Evolutionary conservation across 1,140 invertebrate genomes (phyloP).

Genomic region (Leptopilina clavipes): DNA sequence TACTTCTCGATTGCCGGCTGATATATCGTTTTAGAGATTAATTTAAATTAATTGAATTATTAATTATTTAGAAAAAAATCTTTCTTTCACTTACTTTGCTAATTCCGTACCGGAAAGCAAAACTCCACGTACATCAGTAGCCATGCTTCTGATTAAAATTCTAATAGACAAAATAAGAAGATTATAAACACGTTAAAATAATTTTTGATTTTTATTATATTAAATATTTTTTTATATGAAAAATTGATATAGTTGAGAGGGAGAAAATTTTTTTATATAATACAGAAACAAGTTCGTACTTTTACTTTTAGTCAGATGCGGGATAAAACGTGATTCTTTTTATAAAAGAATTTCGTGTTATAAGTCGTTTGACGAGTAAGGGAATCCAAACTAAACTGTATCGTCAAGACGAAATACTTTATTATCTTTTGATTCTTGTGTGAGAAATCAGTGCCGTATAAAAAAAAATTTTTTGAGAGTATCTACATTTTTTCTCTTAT

Average conservation of each 20-base stretch:
- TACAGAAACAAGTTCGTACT: background rate
- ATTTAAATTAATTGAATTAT: background rate
- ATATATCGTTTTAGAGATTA: background rate
- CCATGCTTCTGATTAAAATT: slow-evolving; percentile 59
- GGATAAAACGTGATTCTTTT: background rate
- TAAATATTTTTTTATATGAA: background rate
- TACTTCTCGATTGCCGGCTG: background rate
- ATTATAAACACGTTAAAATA: background rate
- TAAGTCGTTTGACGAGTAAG: slow-evolving; percentile 17
- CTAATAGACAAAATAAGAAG: slow-evolving; percentile 45
- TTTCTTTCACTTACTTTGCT: slow-evolving; percentile 62
- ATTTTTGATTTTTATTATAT: background rate
- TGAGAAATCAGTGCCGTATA: slow-evolving; percentile 27
- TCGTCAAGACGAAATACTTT: background rate
- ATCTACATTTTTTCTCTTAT: no score
- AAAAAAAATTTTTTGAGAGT: no score
- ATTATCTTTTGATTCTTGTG: slow-evolving; percentile 7
- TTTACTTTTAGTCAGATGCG: background rate
- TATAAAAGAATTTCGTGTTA: background rate
- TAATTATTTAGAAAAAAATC: background rate
- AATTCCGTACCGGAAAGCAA: slow-evolving; percentile 65
- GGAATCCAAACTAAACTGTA: background rate
- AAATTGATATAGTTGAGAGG: background rate
- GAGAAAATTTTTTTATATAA: background rate
- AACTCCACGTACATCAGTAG: slow-evolving; percentile 58